Evolutionary conservation across 2,113 vertebrate genomes (phyloP), one percentile per base, ranked within the genome.

Genomic region (Naja naja): DNA sequence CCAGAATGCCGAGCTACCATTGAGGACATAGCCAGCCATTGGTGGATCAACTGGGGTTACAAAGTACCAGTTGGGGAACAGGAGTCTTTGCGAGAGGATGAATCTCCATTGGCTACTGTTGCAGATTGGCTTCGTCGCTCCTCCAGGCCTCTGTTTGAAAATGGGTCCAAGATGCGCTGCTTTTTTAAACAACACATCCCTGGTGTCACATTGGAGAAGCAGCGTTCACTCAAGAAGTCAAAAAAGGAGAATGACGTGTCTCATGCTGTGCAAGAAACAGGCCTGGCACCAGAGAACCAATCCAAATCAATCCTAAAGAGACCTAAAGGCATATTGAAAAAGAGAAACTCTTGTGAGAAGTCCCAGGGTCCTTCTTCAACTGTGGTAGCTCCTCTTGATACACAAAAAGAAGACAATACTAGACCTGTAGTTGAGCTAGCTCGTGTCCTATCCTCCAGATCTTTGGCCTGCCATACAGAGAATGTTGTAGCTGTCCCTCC

Each of bases 41-140:
- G 99, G 99, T 99, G 99, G 99, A 98, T 99, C 69, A 99, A 99
- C 97, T 99, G 99, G 99, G 99, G 99, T 91, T 99, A 99, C 91
- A 96, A 94, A 88, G 94, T 95, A 92, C 97, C 98, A 0, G 16
- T 98, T 0, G 96, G 96, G 1, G 98, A 98, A 94, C 97, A 97
- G 20, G 98, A 98, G 90, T 91, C 94, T 34, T 89, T 93, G 55
- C 92, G 92, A 0, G 98, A 98, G 11, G 93, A 90, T 0, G 97
- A 98, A 0, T 94, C 96, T 0, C 94, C 96, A 9, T 95, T 98
- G 58, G 96, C 98, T 25, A 93, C 98, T 0, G 96, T 99, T 92
- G 97, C 98, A 0, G 98, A 98, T 39, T 99, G 99, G 99, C 96
- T 99, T 27, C 98, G 99, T 0, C 98, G 98, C 9, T 99, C 98